A percentile compares a stretch with the other conserved stretches of the same genome.
phyloP scores from a whole-genome alignment of 2,888 invertebrate genomes.

The Ischnus inquisitorius region DNA sequence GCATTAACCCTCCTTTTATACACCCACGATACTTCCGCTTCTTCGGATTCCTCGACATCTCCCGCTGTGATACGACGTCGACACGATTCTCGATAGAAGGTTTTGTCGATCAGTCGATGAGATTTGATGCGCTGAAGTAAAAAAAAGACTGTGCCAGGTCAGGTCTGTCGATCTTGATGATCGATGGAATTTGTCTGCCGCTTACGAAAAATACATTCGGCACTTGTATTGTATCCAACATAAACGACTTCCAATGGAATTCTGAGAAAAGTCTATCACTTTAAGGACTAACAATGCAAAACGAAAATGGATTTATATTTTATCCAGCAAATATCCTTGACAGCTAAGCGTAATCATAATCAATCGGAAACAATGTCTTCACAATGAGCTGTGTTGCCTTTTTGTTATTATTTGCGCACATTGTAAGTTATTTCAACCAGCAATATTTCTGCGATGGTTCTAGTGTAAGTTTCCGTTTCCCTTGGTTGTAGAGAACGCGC shows the following conservation, averaged over 20 bases:
- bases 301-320: too few species aligned
- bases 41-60: constrained; percentile 43
- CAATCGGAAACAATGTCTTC: too few species aligned
- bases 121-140: constrained; percentile 43
- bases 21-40: constrained; percentile 60
- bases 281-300: too few species aligned
- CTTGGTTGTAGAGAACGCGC: too few species aligned
- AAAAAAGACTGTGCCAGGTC: background rate
- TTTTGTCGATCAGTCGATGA: constrained; percentile 40
- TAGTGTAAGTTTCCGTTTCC: too few species aligned
- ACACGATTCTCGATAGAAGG: constrained; percentile 50
- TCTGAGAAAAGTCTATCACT: background rate
- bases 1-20: constrained; percentile 71
- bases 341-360: too few species aligned
- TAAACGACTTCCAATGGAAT: background rate
- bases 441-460: too few species aligned
- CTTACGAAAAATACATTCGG: background rate
- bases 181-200: background rate
- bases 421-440: too few species aligned
- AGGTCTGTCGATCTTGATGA: constrained; percentile 12
- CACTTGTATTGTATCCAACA: background rate
- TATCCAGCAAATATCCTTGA: background rate
- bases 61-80: constrained; percentile 45
- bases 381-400: too few species aligned
- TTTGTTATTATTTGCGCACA: too few species aligned